Percentiles rank a stretch among this genome's conserved stretches.
Evolutionary conservation across 1,140 invertebrate species (phyloP).

Genomic region (Phenacoccus solenopsis): DNA sequence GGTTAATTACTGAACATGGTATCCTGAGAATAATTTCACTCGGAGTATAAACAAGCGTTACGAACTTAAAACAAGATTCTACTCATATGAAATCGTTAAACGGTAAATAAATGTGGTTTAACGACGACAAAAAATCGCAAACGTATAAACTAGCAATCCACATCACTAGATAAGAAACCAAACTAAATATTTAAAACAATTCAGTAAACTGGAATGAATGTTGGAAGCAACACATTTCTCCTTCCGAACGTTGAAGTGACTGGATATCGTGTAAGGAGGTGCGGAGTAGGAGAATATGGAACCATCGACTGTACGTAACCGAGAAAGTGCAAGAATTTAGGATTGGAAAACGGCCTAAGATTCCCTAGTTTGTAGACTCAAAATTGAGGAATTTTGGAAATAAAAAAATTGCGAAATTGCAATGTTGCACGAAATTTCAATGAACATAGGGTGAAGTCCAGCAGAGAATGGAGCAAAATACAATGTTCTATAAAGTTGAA

Average conservation of each 20-base stretch:
- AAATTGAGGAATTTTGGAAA: too few relatives aligned
- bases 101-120: not conserved
- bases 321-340: not conserved
- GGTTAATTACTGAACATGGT: not conserved
- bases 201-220: conserved; percentile 6
- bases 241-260: not conserved
- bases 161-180: not conserved
- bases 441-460: too few relatives aligned
- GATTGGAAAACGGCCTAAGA: not conserved
- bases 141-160: not conserved
- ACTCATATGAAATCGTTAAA: not conserved
- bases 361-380: too few relatives aligned
- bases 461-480: too few relatives aligned
- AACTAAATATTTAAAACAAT: not conserved
- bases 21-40: not conserved
- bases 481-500: too few relatives aligned
- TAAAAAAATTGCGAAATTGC: too few relatives aligned
- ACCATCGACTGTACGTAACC: not conserved
- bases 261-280: not conserved
- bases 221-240: not conserved
- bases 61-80: not conserved
- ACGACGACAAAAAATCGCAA: not conserved
- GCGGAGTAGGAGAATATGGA: not conserved
- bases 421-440: too few relatives aligned
- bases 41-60: not conserved